Evolutionary conservation across 2,888 invertebrate species (phyloP), one percentile per base, ranked within the genome.

Genomic region (Lasioglossum figueresi): DNA sequence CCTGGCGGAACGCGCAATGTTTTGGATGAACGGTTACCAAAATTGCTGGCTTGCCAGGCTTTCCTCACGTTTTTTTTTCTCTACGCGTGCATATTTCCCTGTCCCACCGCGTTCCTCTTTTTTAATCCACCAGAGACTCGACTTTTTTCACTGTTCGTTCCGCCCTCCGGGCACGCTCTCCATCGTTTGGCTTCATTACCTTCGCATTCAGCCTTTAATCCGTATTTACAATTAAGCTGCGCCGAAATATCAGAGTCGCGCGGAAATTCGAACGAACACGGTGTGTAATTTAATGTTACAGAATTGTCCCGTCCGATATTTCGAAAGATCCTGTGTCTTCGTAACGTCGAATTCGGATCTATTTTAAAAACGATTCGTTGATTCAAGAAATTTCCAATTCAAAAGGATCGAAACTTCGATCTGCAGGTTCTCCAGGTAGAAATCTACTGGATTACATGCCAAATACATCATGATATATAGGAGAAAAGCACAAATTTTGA

Each of bases 1-100:
- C 66, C 43, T 37, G 68, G n/a, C 43, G 73, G 45, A 72, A 79
- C 77, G 74, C 43, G 75, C 85, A 86, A 88, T 88, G 88, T 88
- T 91, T 83, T 88, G 89, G 90, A 89, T 85, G 87, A 82, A 76
- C 84, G 91, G 86, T 84, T 85, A 84, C 79, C 68, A 76, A 86
- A 90, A 91, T 90, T 91, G 88, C 79, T 45, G 74, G 78, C 19
- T 79, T 70, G 78, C 75, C 80, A 73, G n/a, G 66, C 76, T 79
- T 37, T 48, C 56, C 74, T 37, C 68, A 52, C 78, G 1, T 3
- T 52, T 37, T 34, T 40, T 31, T 2, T n/a, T n/a, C n/a, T n/a
- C 12, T 23, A 0, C 10, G 2, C 75, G 52, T 52, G 40, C 23
- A 72, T 83, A 82, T 70, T 78, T 82, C 59, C 37, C 27, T 63